Evolutionary conservation across 1,140 invertebrate species (phyloP), one percentile per base, ranked within the genome.

Genomic region (Physella acuta): DNA sequence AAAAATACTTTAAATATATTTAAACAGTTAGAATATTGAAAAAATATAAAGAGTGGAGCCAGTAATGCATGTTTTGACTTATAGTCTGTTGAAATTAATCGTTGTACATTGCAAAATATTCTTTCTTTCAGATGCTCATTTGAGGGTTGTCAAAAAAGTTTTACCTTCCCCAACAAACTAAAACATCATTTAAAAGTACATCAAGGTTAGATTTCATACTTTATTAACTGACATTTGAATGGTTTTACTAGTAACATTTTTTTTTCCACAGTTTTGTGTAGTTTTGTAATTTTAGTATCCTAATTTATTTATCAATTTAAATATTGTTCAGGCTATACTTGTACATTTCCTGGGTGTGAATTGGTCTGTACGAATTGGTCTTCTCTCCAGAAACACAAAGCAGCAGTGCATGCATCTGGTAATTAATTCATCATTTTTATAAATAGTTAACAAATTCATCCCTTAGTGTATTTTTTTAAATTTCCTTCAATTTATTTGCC

Each of bases 101-200:
- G 17, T 24, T 55, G 8, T 55, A 5, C 17, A n/a, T 55, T 55
- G 17, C 44, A 49, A 49, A n/a, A 59, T 3, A 59, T 30, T 26
- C 26, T 63, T 28, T 17, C 16, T 63, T 63, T 55, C 63, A 66
- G 63, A 16, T 66, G 63, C 26, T 30, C 63, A 5, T 28, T 34
- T 53, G 63, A 55, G 34, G 51, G 63, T 4, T 66, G 63, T 37
- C 30, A 34, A 24, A 66, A 55, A 36, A 53, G 14, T 3, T 66
- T 66, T 26, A 36, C 8, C 49, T 66, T 66, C 31, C 63, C 63
- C 11, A 66, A 33, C 30, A 36, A 24, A 24, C 26, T 66, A 36
- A 66, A 36, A 24, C 49, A 36, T 24, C 63, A 66, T 26, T 5
- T 66, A 31, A 66, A 66, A 26, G 33, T 24, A 30, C 63, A 66